Conservation (phyloP, 2,113 vertebrate species). For the Austrofundulus limnaeus region DNA sequence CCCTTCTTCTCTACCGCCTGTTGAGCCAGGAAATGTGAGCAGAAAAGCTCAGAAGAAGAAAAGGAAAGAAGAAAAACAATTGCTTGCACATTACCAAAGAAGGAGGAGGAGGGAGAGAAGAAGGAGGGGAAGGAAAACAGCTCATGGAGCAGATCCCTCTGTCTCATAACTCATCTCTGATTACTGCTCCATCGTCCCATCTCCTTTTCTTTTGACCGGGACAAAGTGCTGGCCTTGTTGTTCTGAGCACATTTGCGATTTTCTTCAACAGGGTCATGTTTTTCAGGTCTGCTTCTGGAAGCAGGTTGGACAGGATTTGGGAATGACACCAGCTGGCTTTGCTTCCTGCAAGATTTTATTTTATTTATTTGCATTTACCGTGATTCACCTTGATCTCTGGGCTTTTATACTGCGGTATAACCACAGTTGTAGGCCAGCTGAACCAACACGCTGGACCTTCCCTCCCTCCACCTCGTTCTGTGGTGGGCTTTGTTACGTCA, state of each 20-base stretch:
- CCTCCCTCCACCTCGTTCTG: constrained; percentile 25
- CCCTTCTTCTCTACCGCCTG: constrained; percentile 26
- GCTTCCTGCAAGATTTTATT: constrained; percentile 50
- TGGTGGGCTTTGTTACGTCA: constrained; percentile 52
- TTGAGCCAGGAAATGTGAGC: constrained; percentile 55
- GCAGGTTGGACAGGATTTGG: constrained; percentile 57
- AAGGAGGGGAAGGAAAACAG: constrained; percentile 16
- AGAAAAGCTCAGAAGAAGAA: constrained; percentile 51
- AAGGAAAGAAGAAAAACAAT: constrained; percentile 63
- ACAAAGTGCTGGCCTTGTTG: constrained; percentile 39
- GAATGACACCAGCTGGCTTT: constrained; percentile 62
- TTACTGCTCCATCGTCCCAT: constrained; percentile 30
- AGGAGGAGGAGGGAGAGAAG: constrained; percentile 16
- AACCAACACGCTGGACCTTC: constrained; percentile 40
- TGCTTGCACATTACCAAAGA: constrained; percentile 50
- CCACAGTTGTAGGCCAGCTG: constrained; percentile 42
- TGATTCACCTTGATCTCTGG: constrained; percentile 55
- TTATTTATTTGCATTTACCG: constrained; percentile 51
- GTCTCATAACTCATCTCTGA: constrained; percentile 61
- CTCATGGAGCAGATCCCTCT: constrained; percentile 31
- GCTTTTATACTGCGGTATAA: constrained; percentile 51
- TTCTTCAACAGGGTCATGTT: constrained; percentile 39
- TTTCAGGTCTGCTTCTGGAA: constrained; percentile 47
- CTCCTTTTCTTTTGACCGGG: constrained; percentile 9
- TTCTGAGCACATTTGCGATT: constrained; percentile 42